Evolutionary conservation across 2,888 invertebrate species (phyloP).

Genomic region (Cantharis nigra): DNA sequence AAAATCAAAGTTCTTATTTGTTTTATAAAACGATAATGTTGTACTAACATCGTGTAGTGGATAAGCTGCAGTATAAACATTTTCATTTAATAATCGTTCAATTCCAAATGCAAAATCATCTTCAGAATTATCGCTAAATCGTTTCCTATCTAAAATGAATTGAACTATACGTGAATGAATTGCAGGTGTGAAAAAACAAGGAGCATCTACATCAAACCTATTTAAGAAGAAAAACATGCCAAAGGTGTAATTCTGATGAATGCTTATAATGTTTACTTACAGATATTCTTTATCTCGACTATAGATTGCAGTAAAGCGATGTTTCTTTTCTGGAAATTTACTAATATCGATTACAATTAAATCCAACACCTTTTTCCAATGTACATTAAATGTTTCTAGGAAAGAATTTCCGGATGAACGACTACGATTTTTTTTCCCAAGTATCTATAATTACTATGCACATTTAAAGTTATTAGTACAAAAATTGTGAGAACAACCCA

Average conservation of each 20-base stretch:
- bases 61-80: conserved; percentile 80
- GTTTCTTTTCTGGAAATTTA: conserved; percentile 76
- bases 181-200: conserved; percentile 85
- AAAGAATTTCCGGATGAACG: conserved; percentile 60
- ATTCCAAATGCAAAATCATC: conserved; percentile 85
- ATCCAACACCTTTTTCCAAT: conserved; percentile 63
- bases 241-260: neutral
- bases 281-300: conserved; percentile 90
- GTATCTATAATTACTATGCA: conserved; percentile 56
- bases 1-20: conserved; percentile 2
- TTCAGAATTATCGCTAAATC: conserved; percentile 67
- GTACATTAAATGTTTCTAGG: conserved; percentile 61
- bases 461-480: neutral
- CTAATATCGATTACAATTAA: conserved; percentile 69
- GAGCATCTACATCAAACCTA: conserved; percentile 81
- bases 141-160: conserved; percentile 87
- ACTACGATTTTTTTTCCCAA: conserved; percentile 58
- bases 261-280: conserved; percentile 61
- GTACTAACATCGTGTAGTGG: conserved; percentile 81
- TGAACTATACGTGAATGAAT: conserved; percentile 88
- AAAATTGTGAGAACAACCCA: neutral
- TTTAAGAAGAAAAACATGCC: neutral
- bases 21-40: neutral
- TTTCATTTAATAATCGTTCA: conserved; percentile 72
- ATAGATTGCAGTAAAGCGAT: conserved; percentile 86